Base-by-base conservation (phyloP, 2,113 vertebrate species). In the Lepidothrix coronata region DNA sequence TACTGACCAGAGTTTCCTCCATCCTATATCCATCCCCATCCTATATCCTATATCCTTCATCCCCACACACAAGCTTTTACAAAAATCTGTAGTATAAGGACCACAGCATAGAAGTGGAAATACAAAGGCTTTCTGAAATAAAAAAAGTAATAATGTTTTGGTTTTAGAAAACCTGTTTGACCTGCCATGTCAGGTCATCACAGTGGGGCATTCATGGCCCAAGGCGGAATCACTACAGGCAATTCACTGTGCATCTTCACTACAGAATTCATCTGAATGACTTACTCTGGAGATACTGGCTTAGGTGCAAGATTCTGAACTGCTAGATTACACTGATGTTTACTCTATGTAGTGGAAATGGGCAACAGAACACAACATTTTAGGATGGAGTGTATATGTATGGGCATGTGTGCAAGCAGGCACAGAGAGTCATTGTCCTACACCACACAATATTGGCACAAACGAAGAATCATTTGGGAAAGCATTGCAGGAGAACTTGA, bases 401-500 rank as follows among this genome's bases (percentile, higher is more conserved):
- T 12, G 18, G 22, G 5, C 4, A 1, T 22, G 6, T 0, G 12
- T 49, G 33, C 1, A 0, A 5, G n/a, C 4, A 15, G 25, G 20
- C 2, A 2, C 27, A 76, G 8, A 30, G 19, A 80, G 46, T n/a
- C 13, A 2, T 21, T 57, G n/a, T 49, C 51, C 3, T 6, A 49
- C 12, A 35, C 35, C 22, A n/a, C 17, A 16, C 3, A 13, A 3
- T 49, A 5, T 9, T 58, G 54, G 17, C 20, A 49, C 18, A 61
- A 54, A 46, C 3, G 11, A 22, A 10, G 4, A 92, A 43, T 44
- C 15, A 3, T 48, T 44, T 48, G 37, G 11, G 27, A 68, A 43
- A 44, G 8, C 52, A n/a, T 3, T 57, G 39, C 12, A 2, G 2
- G 25, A 89, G n/a, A 73, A 70, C 14, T 30, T 5, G 11, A 16